Conservation (phyloP, 2,888 invertebrate genomes). For the Mactromeris polynyma region DNA sequence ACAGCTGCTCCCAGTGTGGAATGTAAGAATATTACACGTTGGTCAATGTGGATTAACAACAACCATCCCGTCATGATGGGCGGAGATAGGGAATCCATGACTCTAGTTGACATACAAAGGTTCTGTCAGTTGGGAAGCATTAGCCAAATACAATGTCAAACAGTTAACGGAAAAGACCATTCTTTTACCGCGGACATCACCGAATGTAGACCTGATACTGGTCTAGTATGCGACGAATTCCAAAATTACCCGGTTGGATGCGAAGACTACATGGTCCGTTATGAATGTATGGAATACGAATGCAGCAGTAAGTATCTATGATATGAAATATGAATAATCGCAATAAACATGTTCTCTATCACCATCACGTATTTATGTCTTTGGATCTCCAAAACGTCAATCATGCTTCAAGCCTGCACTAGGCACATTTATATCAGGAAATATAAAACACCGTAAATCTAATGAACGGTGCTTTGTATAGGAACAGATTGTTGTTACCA, state of each 20-base stretch:
- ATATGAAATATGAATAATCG: background rate
- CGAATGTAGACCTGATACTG: constrained; percentile 89
- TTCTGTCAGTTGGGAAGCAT: constrained; percentile 79
- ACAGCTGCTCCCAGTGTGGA: constrained; percentile 54
- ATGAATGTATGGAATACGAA: constrained; percentile 74
- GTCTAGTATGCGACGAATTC: constrained; percentile 90
- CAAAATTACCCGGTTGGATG: constrained; percentile 75
- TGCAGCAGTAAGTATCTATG: constrained; percentile 62
- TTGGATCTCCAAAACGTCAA: too few relatives aligned
- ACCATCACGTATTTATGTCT: too few relatives aligned
- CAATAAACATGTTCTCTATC: background rate
- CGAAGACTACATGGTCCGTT: constrained; percentile 82
- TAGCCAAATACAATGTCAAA: constrained; percentile 79
- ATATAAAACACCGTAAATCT: too few relatives aligned
- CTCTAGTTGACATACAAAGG: constrained; percentile 61
- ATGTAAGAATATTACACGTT: constrained; percentile 49
- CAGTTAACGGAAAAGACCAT: constrained; percentile 68
- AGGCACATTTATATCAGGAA: too few relatives aligned
- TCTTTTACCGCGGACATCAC: constrained; percentile 73
- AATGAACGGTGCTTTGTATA: too few relatives aligned
- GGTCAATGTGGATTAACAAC: constrained; percentile 66
- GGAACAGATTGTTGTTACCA: too few relatives aligned
- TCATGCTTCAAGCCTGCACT: background rate
- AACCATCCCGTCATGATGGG: constrained; percentile 39
- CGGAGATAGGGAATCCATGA: constrained; percentile 72